Conservation (phyloP, 1,140 invertebrate genomes). For the Acromyrmex charruanus region DNA sequence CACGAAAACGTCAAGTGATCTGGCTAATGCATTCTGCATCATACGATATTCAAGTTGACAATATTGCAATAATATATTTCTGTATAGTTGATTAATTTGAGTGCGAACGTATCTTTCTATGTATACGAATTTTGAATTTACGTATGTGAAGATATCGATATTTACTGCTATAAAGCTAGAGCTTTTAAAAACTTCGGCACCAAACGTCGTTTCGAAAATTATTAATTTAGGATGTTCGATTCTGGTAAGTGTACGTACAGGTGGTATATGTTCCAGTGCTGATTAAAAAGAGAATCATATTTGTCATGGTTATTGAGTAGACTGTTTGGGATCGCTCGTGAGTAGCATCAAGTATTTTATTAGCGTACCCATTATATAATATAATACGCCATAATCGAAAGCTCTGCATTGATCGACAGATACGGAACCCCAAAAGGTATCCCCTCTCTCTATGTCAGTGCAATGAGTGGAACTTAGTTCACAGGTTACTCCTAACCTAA, state of each 20-base stretch:
- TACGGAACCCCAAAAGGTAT: neutral
- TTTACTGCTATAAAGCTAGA: too few species aligned
- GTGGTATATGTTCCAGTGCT: neutral
- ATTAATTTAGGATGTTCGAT: constrained; percentile 77
- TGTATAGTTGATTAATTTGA: neutral
- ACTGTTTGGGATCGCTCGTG: neutral
- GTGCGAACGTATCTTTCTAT: neutral
- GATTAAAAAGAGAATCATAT: constrained; percentile 46
- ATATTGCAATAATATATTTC: neutral
- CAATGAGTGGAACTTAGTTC: too few species aligned
- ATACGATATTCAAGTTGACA: constrained; percentile 2
- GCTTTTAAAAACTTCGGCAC: too few species aligned
- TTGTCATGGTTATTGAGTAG: constrained; percentile 29
- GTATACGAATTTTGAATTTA: too few species aligned
- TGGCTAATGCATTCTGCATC: neutral
- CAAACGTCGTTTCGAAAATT: too few species aligned
- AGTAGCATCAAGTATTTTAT: neutral
- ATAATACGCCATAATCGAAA: too few species aligned
- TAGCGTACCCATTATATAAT: neutral
- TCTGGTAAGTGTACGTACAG: constrained; percentile 43
- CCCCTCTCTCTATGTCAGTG: too few species aligned
- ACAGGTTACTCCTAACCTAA: too few species aligned
- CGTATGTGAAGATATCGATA: too few species aligned
- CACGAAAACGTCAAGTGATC: neutral
- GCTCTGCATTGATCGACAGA: neutral